Base-by-base conservation (phyloP, 2,113 vertebrate genomes). In the Leptobrachium ailaonicum region DNA sequence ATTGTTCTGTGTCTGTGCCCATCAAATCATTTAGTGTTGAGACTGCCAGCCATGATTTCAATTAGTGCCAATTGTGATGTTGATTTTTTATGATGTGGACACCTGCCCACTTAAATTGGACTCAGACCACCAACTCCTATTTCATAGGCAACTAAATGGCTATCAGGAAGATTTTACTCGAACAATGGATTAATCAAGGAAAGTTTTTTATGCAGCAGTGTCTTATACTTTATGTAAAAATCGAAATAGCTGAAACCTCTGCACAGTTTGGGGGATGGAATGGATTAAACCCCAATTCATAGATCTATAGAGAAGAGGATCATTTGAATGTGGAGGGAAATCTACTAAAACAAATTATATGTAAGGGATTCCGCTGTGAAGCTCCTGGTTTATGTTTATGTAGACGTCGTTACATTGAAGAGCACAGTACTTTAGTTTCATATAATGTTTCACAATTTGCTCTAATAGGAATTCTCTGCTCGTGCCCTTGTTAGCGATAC, bases 21-120 rank as follows among this genome's bases (percentile, higher is more conserved):
- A 80, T 80, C 73, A 80, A 80, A 80, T 74, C 71, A 80, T 80
- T 80, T 80, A 80, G 71, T 80, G 78, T 80, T 80, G 78, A 80
- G 78, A 80, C 78, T 80, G 78, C 64, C 78, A 80, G 78, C 78
- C 73, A 74, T 80, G 71, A 71, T 80, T 68, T 64, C 78, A 80
- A 80, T 80, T 80, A 80, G 78, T 74, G 78, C 63, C 78, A 80
- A 80, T 80, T 80, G 78, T 80, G 78, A 80, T 80, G 78, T 80
- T 80, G 78, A 80, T 80, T 80, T 80, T 80, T 44, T 71, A 60
- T 80, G 63, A 73, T 80, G 78, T 80, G 78, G 78, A 80, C 78
- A 80, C 78, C 78, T 80, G 78, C 78, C 78, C 78, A 80, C 78
- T 80, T 80, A 80, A 80, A 80, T 80, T 80, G 78, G 72, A 74